Conservation (phyloP, 1,140 invertebrate genomes). For the Phenacoccus solenopsis region DNA sequence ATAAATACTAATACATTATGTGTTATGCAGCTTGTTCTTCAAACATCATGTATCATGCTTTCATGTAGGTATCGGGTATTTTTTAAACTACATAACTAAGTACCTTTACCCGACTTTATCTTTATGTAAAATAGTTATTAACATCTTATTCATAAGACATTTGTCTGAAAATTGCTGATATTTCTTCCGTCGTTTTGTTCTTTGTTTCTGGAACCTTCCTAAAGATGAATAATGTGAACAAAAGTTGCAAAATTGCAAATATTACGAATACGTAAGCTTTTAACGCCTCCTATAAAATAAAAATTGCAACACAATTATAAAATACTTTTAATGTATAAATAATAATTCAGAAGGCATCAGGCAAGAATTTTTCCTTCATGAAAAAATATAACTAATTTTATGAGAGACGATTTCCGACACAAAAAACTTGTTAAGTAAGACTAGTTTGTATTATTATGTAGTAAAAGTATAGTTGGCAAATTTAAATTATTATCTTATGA, state of each 20-base stretch:
- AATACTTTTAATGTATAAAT: neutral
- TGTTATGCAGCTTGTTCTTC: too few relatives aligned
- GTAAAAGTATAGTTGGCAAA: neutral
- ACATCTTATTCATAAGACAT: slow-evolving; percentile 51
- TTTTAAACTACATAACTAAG: too few relatives aligned
- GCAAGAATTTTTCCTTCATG: neutral
- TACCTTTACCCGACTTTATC: too few relatives aligned
- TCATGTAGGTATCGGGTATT: too few relatives aligned
- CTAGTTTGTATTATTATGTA: neutral
- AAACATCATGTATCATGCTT: too few relatives aligned
- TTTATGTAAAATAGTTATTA: too few relatives aligned
- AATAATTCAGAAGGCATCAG: neutral
- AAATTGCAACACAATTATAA: slow-evolving; percentile 21
- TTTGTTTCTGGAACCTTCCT: slow-evolving; percentile 77
- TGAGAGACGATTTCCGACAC: neutral
- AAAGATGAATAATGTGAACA: slow-evolving; percentile 61
- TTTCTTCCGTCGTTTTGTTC: slow-evolving; percentile 71
- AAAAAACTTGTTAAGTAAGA: neutral
- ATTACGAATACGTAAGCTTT: slow-evolving; percentile 62
- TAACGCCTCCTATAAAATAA: slow-evolving; percentile 39
- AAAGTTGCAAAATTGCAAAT: slow-evolving; percentile 49
- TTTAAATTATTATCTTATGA: too few relatives aligned
- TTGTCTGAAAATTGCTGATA: slow-evolving; percentile 60
- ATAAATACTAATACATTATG: too few relatives aligned
- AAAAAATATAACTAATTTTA: neutral